Percentiles rank a stretch among this genome's conserved stretches.
Conservation (phyloP, 1,140 invertebrate species). For the Eurosta solidaginis region DNA sequence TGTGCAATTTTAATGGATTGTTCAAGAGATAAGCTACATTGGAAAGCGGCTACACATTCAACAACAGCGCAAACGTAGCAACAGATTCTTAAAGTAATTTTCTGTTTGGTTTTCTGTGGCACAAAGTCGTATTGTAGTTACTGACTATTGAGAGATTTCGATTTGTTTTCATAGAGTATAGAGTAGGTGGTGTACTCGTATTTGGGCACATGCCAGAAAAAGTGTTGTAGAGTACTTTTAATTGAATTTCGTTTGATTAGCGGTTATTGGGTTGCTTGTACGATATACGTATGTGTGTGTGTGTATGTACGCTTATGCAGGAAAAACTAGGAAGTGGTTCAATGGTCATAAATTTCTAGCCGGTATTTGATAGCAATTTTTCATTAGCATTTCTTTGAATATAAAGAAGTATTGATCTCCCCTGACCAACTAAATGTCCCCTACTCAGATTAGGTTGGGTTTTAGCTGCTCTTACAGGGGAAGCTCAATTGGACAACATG, state of each 20-base stretch:
- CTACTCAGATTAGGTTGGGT: too few species aligned
- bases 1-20: slow-evolving; percentile 61
- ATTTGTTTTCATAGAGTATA: background rate
- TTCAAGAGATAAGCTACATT: slow-evolving; percentile 51
- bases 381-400: too few species aligned
- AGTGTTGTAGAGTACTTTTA: background rate
- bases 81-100: slow-evolving; percentile 3
- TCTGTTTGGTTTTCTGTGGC: background rate
- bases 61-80: background rate
- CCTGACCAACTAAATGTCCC: too few species aligned
- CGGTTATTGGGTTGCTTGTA: background rate
- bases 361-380: too few species aligned
- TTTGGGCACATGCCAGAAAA: background rate
- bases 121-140: background rate
- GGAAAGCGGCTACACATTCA: background rate
- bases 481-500: too few species aligned
- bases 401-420: too few species aligned
- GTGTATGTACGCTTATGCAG: background rate
- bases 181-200: background rate
- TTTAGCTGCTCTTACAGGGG: too few species aligned
- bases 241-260: background rate
- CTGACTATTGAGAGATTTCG: background rate
- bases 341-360: background rate
- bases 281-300: background rate
- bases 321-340: background rate